A percentile compares a stretch with the other conserved stretches of the same genome.
Conservation (phyloP, 2,797 vertebrate species). For the Myiotriccus ornatus region DNA sequence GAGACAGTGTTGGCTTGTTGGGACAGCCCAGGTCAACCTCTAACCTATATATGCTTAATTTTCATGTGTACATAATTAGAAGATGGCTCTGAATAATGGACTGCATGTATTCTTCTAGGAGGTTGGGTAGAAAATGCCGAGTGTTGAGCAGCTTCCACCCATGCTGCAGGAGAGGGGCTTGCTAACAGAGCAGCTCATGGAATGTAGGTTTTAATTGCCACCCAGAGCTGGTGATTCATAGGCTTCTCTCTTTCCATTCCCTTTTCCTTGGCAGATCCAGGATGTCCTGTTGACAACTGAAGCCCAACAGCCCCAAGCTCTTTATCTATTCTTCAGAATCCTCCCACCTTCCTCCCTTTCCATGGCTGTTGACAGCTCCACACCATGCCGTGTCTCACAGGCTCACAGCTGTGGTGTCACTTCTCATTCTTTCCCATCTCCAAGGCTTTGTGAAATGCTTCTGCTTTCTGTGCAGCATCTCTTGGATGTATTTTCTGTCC, state of each 20-base stretch:
- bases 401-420: background rate
- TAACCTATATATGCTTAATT: background rate
- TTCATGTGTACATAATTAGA: fast-evolving
- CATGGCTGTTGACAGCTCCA: background rate
- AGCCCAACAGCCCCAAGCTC: background rate
- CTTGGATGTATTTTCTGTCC: background rate
- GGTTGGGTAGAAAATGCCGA: background rate
- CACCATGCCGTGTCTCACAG: fast-evolving
- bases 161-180: background rate
- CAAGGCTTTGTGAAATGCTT: background rate
- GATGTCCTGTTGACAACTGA: slow-evolving; percentile 31
- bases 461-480: background rate
- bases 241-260: background rate
- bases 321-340: background rate
- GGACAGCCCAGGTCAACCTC: background rate
- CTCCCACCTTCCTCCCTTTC: background rate
- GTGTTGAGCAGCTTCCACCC: background rate
- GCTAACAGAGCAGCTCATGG: background rate
- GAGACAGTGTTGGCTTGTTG: background rate
- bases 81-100: fast-evolving
- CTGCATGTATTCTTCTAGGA: background rate
- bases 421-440: background rate
- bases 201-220: background rate
- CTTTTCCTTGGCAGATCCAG: background rate
- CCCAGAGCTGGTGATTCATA: background rate